Base-by-base conservation (phyloP, 1,140 invertebrate species). In the Hylaeus anthracinus region DNA sequence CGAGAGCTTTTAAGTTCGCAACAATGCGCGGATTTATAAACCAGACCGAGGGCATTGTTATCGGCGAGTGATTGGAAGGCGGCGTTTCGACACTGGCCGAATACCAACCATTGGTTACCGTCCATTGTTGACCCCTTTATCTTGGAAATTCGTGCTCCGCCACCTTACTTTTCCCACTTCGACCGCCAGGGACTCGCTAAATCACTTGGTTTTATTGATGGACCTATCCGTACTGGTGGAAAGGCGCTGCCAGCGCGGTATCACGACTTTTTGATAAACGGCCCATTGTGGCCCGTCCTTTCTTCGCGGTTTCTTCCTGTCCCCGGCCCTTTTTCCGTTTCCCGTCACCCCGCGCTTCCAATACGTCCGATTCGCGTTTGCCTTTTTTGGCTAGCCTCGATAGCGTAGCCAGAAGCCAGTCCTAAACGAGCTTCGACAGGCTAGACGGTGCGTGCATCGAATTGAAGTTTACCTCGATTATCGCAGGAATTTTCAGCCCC, bases 1-100 rank as follows among this genome's bases (percentile, higher is more conserved):
- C 73, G 86, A 88, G 85, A 86, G 89, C 89, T 91, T 91, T 91
- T 90, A 91, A 91, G 89, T 90, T 90, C 86, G 88, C 89, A 91
- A 91, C 90, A 91, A 91, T 90, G 89, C 89, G 65, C 89, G 89
- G 90, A 91, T 91, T 91, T 91, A 90, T 91, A 90, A 90, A 90
- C 89, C 89, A 88, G 85, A 89, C 81, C 74, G 73, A 64, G 75
- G 83, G 86, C 79, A 91, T 91, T 91, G 90, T 91, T 91, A 91
- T 90, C 89, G 86, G 81, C 88, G 89, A 90, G 90, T 90, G 90
- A 90, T 90, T 89, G 90, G 84, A 90, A 89, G 86, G 75, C 78
- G 79, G 81, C 87, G 84, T 83, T 88, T 89, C 90, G 90, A 91
- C 89, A 90, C 89, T 88, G 83, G 88, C 88, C 90, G 90, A 91